phyloP scores from a whole-genome alignment of 2,797 vertebrate species.

The Tangara arthus region DNA sequence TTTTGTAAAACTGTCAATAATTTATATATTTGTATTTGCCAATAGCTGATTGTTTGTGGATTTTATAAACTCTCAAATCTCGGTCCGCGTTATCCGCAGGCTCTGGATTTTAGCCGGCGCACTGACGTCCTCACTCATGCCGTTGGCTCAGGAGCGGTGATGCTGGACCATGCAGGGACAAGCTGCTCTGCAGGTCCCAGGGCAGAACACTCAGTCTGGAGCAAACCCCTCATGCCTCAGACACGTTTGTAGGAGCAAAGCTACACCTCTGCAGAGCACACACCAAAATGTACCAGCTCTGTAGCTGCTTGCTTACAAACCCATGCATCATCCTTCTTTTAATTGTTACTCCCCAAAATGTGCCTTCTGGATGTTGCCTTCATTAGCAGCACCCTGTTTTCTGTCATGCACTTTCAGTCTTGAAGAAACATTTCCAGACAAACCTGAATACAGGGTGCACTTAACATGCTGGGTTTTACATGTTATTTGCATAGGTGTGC shows the following conservation, averaged over 20 bases:
- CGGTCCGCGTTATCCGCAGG: not conserved
- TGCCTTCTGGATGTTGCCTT: conserved; percentile 56
- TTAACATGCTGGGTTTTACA: not conserved
- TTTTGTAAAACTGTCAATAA: conserved; percentile 70
- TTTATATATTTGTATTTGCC: conserved; percentile 75
- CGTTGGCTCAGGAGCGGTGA: not conserved
- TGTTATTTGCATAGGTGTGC: conserved; percentile 8
- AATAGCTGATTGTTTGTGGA: conserved; percentile 32
- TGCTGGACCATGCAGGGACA: not conserved
- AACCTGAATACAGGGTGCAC: conserved; percentile 12
- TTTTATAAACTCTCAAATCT: conserved; percentile 30
- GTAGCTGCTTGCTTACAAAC: not conserved
- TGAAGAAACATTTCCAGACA: conserved; percentile 40
- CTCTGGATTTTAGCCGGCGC: not conserved
- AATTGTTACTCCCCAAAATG: not conserved
- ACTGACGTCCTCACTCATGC: not conserved
- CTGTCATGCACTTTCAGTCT: conserved; percentile 46
- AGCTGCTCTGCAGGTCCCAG: not conserved
- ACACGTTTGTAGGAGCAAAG: not conserved
- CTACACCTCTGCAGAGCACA: not conserved
- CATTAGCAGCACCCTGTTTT: conserved; percentile 24
- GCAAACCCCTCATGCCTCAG: not conserved
- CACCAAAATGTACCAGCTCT: not conserved
- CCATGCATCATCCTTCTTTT: not conserved
- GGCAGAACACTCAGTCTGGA: not conserved